Conservation (phyloP, 2,797 vertebrate genomes). For the Takifugu ocellatus region DNA sequence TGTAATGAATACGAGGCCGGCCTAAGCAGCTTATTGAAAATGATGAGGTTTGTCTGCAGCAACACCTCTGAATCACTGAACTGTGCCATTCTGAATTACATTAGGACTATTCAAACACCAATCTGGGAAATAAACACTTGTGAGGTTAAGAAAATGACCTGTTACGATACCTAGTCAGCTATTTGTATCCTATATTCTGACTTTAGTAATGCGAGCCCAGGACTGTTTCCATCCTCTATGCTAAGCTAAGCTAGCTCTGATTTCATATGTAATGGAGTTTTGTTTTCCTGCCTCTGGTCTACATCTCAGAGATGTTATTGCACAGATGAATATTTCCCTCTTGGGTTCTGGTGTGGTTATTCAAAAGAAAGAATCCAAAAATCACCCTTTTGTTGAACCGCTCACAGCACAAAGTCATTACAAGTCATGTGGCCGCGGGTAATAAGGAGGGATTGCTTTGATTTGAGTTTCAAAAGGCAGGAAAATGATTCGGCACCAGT, state of each 20-base stretch:
- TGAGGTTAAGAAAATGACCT: neutral
- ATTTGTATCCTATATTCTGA: too few species aligned
- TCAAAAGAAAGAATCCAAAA: neutral
- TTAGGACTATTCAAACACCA: neutral
- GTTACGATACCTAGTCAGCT: neutral
- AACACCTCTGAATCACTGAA: neutral
- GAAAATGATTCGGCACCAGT: neutral
- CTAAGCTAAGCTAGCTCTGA: neutral
- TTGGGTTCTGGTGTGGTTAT: neutral
- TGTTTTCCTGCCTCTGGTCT: neutral
- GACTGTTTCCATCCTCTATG: slow-evolving; percentile 1
- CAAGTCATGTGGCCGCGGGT: neutral
- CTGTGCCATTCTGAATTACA: neutral
- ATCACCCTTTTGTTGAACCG: neutral
- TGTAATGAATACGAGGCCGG: neutral
- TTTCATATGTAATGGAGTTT: neutral
- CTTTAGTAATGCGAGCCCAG: too few species aligned
- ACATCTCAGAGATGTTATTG: neutral
- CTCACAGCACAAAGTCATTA: neutral
- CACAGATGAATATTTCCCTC: neutral
- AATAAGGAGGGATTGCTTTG: neutral
- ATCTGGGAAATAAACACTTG: neutral
- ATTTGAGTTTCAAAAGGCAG: slow-evolving; percentile 5
- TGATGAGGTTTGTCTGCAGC: neutral
- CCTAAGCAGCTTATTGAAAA: neutral